A percentile compares a stretch with the other conserved stretches of the same genome.
phyloP scores from a whole-genome alignment of 2,888 invertebrate genomes.

The Drosophila tanythrix region DNA sequence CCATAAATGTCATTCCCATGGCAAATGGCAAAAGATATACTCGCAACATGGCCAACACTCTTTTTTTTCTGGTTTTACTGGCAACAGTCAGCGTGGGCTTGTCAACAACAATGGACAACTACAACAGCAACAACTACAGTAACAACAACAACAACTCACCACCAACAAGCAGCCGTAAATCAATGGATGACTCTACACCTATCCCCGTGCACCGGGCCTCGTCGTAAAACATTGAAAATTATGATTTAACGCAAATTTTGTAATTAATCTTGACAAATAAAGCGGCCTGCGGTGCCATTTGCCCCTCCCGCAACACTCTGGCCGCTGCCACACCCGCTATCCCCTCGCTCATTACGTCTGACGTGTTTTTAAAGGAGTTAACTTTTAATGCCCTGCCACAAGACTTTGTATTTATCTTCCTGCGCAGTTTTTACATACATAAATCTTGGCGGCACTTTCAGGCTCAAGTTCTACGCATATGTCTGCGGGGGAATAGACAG shows the following conservation, averaged over 20 bases:
- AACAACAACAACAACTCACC: slow-evolving; percentile 25
- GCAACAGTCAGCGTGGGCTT: slow-evolving; percentile 47
- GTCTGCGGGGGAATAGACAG: slow-evolving; percentile 4
- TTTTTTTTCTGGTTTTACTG: slow-evolving; percentile 27
- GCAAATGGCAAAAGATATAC: slow-evolving; percentile 50
- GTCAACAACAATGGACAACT: slow-evolving; percentile 36
- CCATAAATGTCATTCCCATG: slow-evolving; percentile 65
- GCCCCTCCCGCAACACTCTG: slow-evolving; percentile 12
- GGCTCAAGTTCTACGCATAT: slow-evolving; percentile 42
- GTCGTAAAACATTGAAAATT: slow-evolving; percentile 69
- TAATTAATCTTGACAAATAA: slow-evolving; percentile 80
- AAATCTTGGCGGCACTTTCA: slow-evolving; percentile 65
- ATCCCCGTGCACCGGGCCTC: not conserved
- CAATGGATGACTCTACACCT: slow-evolving; percentile 38
- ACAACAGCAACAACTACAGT: slow-evolving; percentile 20
- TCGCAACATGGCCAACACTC: slow-evolving; percentile 52
- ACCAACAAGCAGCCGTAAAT: slow-evolving; percentile 58
- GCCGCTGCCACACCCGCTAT: not conserved
- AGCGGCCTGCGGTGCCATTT: slow-evolving; percentile 43
- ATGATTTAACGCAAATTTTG: slow-evolving; percentile 79
- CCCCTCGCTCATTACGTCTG: slow-evolving; percentile 15
- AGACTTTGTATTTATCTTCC: slow-evolving; percentile 58
- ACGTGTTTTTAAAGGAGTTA: slow-evolving; percentile 38
- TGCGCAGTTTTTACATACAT: slow-evolving; percentile 53
- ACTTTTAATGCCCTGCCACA: slow-evolving; percentile 46